Evolutionary conservation across 2,888 invertebrate genomes (phyloP).

Genomic region (Theretra japonica): DNA sequence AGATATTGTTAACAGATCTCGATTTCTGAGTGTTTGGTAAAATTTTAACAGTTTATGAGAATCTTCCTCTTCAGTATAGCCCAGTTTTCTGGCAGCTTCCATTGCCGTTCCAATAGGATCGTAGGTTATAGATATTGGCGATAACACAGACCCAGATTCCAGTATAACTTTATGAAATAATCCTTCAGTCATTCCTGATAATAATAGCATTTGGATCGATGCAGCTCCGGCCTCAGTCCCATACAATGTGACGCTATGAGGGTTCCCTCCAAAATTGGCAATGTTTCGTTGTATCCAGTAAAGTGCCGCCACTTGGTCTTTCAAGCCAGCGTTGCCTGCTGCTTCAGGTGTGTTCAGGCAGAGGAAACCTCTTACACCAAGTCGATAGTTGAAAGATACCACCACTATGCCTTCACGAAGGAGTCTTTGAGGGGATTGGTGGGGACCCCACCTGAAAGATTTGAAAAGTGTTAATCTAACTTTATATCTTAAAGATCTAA

Average conservation of each 20-base stretch:
- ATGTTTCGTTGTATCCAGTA: constrained; percentile 78
- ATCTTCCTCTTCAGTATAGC: constrained; percentile 53
- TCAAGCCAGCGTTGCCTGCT: constrained; percentile 75
- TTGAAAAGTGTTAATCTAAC: not conserved
- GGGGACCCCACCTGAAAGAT: constrained; percentile 69
- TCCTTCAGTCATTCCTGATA: constrained; percentile 62
- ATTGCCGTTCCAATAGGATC: constrained; percentile 59
- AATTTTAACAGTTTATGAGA: constrained; percentile 53
- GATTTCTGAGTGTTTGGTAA: constrained; percentile 48
- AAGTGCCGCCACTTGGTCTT: constrained; percentile 74
- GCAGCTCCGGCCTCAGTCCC: constrained; percentile 72
- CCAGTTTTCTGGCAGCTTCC: constrained; percentile 76
- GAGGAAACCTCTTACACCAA: constrained; percentile 76
- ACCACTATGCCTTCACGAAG: constrained; percentile 60
- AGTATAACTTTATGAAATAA: constrained; percentile 69
- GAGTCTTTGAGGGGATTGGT: constrained; percentile 57
- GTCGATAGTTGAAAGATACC: constrained; percentile 73
- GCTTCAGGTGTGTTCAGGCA: constrained; percentile 62
- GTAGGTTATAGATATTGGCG: constrained; percentile 60
- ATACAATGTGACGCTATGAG: constrained; percentile 67
- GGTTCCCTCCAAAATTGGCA: constrained; percentile 69
- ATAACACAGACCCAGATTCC: constrained; percentile 73
- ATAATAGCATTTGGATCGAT: constrained; percentile 63
- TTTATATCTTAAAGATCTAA: not conserved
- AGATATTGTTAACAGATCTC: constrained; percentile 49